Evolutionary conservation across 2,888 invertebrate species (phyloP).

Genomic region (Hypomecis atomaria): DNA sequence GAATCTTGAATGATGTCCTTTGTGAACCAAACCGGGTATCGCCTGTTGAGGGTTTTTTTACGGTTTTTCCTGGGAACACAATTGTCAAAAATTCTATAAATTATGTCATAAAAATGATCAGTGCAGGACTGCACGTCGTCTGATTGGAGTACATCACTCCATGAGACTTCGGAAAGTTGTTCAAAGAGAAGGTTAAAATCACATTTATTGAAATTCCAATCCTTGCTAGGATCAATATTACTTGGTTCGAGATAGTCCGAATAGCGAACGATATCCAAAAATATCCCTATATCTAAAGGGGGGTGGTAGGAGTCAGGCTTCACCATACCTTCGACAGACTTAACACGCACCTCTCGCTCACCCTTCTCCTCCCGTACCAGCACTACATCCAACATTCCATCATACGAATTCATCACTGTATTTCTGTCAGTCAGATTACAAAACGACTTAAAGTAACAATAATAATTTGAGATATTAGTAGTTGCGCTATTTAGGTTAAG

Average conservation of each 20-base stretch:
- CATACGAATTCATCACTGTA: not conserved
- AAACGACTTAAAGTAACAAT: no score
- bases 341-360: no score
- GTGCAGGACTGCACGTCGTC: not conserved
- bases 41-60: not conserved
- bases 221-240: not conserved
- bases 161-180: not conserved
- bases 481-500: not conserved
- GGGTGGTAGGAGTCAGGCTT: not conserved
- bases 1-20: not conserved
- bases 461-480: no score
- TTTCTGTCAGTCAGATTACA: not conserved
- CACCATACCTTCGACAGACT: no score
- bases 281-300: not conserved
- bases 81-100: not conserved
- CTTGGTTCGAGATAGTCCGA: not conserved
- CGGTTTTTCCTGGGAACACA: not conserved
- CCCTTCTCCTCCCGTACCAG: not conserved
- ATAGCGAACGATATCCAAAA: not conserved
- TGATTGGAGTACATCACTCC: not conserved
- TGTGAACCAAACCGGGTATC: not conserved
- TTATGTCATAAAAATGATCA: not conserved
- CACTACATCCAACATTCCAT: not conserved
- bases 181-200: not conserved
- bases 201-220: constrained; percentile 1